Evolutionary conservation across 1,140 invertebrate species (phyloP).

Genomic region (Drosophila pseudoobscura): DNA sequence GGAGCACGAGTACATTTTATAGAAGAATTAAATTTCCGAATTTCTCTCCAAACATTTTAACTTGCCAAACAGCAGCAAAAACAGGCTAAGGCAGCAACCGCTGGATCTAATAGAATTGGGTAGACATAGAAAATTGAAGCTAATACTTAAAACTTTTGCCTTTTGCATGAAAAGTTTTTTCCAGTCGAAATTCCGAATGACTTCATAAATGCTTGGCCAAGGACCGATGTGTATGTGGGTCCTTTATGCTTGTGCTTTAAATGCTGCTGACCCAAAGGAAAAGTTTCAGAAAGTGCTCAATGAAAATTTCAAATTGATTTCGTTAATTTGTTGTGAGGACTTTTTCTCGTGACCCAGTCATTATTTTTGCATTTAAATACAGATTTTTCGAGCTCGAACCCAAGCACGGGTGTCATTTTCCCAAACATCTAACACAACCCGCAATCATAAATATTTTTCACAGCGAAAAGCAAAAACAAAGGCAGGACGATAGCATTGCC

Average conservation of each 20-base stretch:
- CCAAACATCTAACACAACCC: conserved; percentile 22
- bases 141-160: conserved; percentile 57
- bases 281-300: conserved; percentile 16
- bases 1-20: conserved; percentile 36
- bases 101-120: conserved; percentile 11
- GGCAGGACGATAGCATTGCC: conserved; percentile 6
- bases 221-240: conserved; percentile 6
- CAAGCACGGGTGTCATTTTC: neutral
- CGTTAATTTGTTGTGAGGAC: conserved; percentile 28
- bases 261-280: conserved; percentile 24
- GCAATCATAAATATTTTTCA: conserved; percentile 23
- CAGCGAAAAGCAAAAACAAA: conserved; percentile 15
- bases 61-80: conserved; percentile 21
- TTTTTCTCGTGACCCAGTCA: conserved; percentile 13
- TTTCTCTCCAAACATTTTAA: conserved; percentile 42
- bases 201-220: conserved; percentile 42
- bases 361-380: conserved; percentile 29
- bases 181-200: conserved; percentile 35
- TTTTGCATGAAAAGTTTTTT: conserved; percentile 39
- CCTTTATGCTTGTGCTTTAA: neutral
- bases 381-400: conserved; percentile 2
- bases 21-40: conserved; percentile 59
- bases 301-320: conserved; percentile 44
- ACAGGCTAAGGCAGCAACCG: conserved; percentile 3
- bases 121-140: conserved; percentile 53